Conservation (phyloP, 2,113 vertebrate species). For the Scomber colias region DNA sequence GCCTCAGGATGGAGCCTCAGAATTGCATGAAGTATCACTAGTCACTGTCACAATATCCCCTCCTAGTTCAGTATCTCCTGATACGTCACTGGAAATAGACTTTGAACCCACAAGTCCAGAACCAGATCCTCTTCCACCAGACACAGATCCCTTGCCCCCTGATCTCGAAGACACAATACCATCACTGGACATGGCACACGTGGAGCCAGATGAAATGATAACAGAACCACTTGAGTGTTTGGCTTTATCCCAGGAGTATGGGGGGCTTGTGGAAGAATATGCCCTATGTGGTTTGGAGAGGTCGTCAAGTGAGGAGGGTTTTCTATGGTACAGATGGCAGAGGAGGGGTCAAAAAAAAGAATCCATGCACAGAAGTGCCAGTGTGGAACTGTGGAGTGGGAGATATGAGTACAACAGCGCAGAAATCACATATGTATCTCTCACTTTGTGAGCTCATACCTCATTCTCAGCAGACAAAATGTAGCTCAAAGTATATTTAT, state of each 20-base stretch:
- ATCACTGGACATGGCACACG: constrained; percentile 53
- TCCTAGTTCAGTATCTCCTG: constrained; percentile 78
- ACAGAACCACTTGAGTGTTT: constrained; percentile 46
- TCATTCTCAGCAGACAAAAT: constrained; percentile 76
- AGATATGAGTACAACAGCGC: constrained; percentile 86
- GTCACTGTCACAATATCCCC: constrained; percentile 79
- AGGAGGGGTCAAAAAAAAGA: constrained; percentile 63
- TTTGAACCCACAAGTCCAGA: constrained; percentile 51
- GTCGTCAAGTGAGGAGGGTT: constrained; percentile 70
- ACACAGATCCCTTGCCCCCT: constrained; percentile 40
- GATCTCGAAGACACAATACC: constrained; percentile 61
- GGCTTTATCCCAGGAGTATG: constrained; percentile 57
- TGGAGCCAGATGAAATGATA: constrained; percentile 58
- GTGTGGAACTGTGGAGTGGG: constrained; percentile 85
- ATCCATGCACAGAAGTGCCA: constrained; percentile 79
- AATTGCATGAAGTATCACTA: constrained; percentile 11
- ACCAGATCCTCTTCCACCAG: constrained; percentile 27
- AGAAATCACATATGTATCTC: constrained; percentile 86
- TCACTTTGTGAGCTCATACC: constrained; percentile 81
- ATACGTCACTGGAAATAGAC: constrained; percentile 73
- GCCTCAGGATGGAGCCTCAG: constrained; percentile 34
- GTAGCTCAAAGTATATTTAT: constrained; percentile 71
- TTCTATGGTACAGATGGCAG: constrained; percentile 84
- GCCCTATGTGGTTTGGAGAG: constrained; percentile 55
- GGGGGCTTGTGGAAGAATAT: constrained; percentile 47